Base-by-base conservation (phyloP, 1,140 invertebrate genomes). In the Zelostemma sp. region DNA sequence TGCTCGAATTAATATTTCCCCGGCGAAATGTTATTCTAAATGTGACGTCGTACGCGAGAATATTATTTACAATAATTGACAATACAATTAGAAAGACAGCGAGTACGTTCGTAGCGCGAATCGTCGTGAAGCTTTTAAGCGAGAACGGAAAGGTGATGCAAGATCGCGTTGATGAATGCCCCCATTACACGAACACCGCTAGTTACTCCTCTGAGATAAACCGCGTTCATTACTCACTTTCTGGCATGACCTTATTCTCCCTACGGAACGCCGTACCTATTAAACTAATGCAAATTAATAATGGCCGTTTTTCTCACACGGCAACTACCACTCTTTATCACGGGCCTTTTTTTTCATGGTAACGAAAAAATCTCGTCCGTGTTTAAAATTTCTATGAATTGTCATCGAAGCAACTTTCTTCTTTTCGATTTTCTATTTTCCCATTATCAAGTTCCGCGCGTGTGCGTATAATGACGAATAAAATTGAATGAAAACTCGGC, bases 171-270 rank as follows among this genome's bases (percentile, higher is more conserved):
- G 81, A 83, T 82, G 80, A 83, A 83, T 83, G 81, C 77, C 75
- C 75, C 80, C 81, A 83, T 83, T 83, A 82, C 81, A 82, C 80
- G 81, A 82, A 81, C 80, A 81, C 76, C 76, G 77, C 80, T 82
- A 81, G 80, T 83, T 83, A 82, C 80, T 83, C 76, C 78, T 74
- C 78, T 68, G 75, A 81, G 81, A 83, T 83, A 83, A 83, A 83
- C 80, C 78, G 74, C 80, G 74, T 77, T 83, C 81, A 81, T 83
- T 82, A 83, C 80, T 83, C 81, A 83, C 80, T 81, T 80, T 80
- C 77, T 78, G 78, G 76, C 79, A 75, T 81, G 81, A 83, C 81
- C 81, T 83, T 83, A 83, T 83, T 83, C 76, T 64, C 54, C 48
- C 56, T 6, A 19, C 6, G 46, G 46, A 18, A 25, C 46, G 46